Conservation (phyloP, 2,113 vertebrate species). For the Lipophrys pholis region DNA sequence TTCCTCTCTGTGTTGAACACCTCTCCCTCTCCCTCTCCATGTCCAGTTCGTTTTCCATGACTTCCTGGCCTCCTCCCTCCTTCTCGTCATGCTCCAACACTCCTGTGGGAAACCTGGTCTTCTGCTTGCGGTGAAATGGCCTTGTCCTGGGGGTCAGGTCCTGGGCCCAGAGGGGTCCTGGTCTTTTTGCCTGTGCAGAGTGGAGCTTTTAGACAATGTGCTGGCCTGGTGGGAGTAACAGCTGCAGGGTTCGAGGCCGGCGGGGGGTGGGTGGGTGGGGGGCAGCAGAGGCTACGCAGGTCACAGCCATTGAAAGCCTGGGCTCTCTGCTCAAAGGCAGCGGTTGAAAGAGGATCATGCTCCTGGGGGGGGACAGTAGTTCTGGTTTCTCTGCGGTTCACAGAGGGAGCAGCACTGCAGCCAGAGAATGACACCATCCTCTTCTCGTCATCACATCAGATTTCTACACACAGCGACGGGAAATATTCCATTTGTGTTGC, state of each 20-base stretch:
- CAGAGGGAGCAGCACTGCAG: constrained; percentile 73
- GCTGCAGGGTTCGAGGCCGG: constrained; percentile 70
- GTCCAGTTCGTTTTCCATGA: constrained; percentile 44
- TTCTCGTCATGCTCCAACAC: constrained; percentile 63
- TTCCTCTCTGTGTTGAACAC: constrained; percentile 8
- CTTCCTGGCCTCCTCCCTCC: constrained; percentile 45
- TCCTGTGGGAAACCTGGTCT: constrained; percentile 65
- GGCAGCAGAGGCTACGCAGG: constrained; percentile 72
- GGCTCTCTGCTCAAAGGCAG: constrained; percentile 78
- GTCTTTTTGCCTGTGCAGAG: constrained; percentile 57
- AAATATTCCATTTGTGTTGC: constrained; percentile 75
- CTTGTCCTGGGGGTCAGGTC: constrained; percentile 60
- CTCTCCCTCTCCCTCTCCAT: constrained; percentile 18
- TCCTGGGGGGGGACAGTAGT: constrained; percentile 77
- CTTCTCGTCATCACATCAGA: constrained; percentile 75
- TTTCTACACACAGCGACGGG: constrained; percentile 63
- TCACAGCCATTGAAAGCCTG: constrained; percentile 79
- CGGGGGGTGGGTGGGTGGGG: constrained; percentile 66
- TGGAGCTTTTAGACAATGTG: constrained; percentile 56
- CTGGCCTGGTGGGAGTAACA: constrained; percentile 67
- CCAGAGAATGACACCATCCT: constrained; percentile 42
- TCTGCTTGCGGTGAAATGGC: constrained; percentile 66
- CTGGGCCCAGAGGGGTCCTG: constrained; percentile 62
- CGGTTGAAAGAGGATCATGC: constrained; percentile 78
- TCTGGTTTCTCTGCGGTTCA: constrained; percentile 77